These are phyloP conservation scores for Chironomus striatipennis DNA, from an alignment of 1,140 invertebrate species.

Conservation along the genomic window DNA sequence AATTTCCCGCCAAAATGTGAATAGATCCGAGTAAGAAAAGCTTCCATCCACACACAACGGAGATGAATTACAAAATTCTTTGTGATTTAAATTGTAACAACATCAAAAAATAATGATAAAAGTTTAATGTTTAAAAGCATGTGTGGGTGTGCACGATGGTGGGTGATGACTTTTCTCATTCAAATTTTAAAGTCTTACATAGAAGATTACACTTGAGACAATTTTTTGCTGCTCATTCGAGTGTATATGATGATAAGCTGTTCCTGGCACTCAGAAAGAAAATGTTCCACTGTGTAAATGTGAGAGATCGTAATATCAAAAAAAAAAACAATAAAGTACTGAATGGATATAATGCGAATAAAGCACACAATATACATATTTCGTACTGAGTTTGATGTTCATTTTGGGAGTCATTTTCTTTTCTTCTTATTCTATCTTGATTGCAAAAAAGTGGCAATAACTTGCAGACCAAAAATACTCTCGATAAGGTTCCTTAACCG, in stretches of 20 bases:
- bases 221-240: neutral
- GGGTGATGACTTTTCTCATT: too few species aligned
- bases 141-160: too few species aligned
- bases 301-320: neutral
- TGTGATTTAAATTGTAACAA: too few species aligned
- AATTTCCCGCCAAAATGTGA: too few species aligned
- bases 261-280: neutral
- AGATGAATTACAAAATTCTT: too few species aligned
- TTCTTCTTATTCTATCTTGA: neutral
- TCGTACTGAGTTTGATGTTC: neutral
- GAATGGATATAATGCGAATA: neutral
- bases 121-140: too few species aligned
- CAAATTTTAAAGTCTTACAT: too few species aligned
- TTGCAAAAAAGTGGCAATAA: neutral
- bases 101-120: too few species aligned
- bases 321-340: neutral
- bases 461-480: neutral
- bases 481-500: neutral
- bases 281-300: neutral
- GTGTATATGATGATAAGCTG: neutral
- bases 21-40: too few species aligned
- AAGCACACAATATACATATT: neutral
- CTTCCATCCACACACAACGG: too few species aligned
- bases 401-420: neutral
- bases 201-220: too few species aligned